A percentile compares a stretch with the other conserved stretches of the same genome.
Conservation (phyloP, 2,888 invertebrate species). For the Congeria kusceri region DNA sequence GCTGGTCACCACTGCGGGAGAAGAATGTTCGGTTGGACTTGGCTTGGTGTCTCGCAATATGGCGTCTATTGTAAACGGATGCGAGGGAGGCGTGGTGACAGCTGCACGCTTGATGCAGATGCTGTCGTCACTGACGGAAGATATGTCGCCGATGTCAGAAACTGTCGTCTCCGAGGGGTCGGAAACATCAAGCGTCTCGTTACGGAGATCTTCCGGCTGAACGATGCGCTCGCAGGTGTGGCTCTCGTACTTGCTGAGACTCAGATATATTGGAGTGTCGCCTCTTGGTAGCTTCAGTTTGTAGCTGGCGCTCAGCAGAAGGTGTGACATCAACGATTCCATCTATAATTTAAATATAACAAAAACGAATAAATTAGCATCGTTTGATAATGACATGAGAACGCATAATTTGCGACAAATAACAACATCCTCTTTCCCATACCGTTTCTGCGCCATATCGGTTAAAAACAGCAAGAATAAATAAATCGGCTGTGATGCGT, state of each 20-base stretch:
- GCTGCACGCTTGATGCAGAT: slow-evolving; percentile 18
- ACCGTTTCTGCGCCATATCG: too few species aligned
- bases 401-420: too few species aligned
- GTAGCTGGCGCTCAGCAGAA: slow-evolving; percentile 30
- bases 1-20: slow-evolving; percentile 27
- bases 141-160: not conserved
- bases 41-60: slow-evolving; percentile 17
- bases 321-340: slow-evolving; percentile 48
- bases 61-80: slow-evolving; percentile 48
- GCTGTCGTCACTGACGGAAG: slow-evolving; percentile 26
- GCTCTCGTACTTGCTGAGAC: slow-evolving; percentile 17
- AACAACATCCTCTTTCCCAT: too few species aligned
- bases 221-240: slow-evolving; percentile 46
- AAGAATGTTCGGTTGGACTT: not conserved
- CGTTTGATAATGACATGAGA: too few species aligned
- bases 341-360: slow-evolving; percentile 4
- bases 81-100: not conserved
- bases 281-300: not conserved
- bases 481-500: too few species aligned
- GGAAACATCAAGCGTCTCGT: slow-evolving; percentile 15
- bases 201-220: slow-evolving; percentile 45
- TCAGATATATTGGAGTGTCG: slow-evolving; percentile 32
- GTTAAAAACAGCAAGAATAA: too few species aligned
- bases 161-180: too few species aligned
- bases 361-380: too few species aligned